These are phyloP conservation scores for Zeus faber DNA, from an alignment of 2,113 vertebrate genomes.

Conservation along the genomic window DNA sequence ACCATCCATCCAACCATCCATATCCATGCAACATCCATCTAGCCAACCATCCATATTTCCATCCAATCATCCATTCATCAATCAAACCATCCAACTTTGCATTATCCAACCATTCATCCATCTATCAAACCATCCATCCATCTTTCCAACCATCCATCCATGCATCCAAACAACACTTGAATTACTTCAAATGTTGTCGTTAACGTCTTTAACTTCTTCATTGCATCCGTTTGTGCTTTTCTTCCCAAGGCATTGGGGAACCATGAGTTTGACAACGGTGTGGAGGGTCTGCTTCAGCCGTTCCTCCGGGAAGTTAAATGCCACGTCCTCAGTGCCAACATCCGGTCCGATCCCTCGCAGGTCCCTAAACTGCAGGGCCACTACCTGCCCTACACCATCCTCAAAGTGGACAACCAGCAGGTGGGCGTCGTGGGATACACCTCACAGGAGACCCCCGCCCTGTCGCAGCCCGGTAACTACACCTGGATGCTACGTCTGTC, in stretches of 20 bases:
- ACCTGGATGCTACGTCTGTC: not conserved
- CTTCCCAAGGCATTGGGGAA: not conserved
- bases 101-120: no score
- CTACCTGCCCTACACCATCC: slow-evolving; percentile 75
- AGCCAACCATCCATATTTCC: no score
- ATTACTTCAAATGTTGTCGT: no score
- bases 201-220: no score
- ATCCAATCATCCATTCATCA: no score
- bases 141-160: no score
- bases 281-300: slow-evolving; percentile 83
- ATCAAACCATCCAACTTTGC: no score
- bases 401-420: slow-evolving; percentile 67
- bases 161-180: no score
- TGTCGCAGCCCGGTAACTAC: slow-evolving; percentile 84
- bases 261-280: slow-evolving; percentile 76
- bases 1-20: no score
- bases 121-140: no score
- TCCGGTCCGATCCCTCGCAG: slow-evolving; percentile 68
- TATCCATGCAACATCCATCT: no score
- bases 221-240: not conserved
- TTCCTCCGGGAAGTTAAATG: slow-evolving; percentile 79
- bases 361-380: slow-evolving; percentile 69
- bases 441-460: slow-evolving; percentile 82
- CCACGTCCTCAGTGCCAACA: slow-evolving; percentile 86
- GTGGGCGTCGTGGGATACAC: slow-evolving; percentile 92